Base-by-base conservation (phyloP, 2,113 vertebrate species). In the Anolis carolinensis region DNA sequence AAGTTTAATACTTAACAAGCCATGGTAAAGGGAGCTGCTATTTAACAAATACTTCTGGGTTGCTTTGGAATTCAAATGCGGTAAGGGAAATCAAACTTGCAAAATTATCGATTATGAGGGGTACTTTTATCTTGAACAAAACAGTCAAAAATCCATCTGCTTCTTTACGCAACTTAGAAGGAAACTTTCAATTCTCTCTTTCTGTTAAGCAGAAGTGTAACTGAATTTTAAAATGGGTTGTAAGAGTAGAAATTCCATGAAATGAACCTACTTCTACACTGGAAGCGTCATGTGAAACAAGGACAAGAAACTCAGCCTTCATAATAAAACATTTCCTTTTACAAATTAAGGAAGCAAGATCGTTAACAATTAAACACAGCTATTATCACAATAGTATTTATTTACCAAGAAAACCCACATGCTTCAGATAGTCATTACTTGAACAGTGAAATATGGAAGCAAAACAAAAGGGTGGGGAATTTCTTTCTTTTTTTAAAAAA, bases 381-480 rank as follows among this genome's bases (percentile, higher is more conserved):
- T 91, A 93, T 93, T 90, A 89, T 93, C 91, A 91, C 93, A n/a
- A 93, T 92, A 92, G 90, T 89, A 91, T 90, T 93, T 50, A 92
- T 92, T 91, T 13, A 55, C 34, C 52, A 13, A 79, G 55, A 36
- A 34, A 59, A 55, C 82, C 84, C 84, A 93, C 94, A 93, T 95
- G 92, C 94, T 91, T 93, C 95, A 88, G 91, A 92, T 92, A 95
- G 65, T 86, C 87, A 94, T 86, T 91, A 93, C 74, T 83, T 91
- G 88, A 88, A 93, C 9, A 87, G 88, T 92, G 95, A 92, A 88
- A 52, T 82, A 94, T 34, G 88, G 93, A 76, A 88, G 90, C 79
- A 79, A 89, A 59, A 1, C 25, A 88, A 91, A 84, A 74, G 86
- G 83, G 75, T 80, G 52, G 76, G 82, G 76, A n/a, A n/a, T n/a